Conservation (phyloP, 2,797 vertebrate species). For the Danio albolineatus region DNA sequence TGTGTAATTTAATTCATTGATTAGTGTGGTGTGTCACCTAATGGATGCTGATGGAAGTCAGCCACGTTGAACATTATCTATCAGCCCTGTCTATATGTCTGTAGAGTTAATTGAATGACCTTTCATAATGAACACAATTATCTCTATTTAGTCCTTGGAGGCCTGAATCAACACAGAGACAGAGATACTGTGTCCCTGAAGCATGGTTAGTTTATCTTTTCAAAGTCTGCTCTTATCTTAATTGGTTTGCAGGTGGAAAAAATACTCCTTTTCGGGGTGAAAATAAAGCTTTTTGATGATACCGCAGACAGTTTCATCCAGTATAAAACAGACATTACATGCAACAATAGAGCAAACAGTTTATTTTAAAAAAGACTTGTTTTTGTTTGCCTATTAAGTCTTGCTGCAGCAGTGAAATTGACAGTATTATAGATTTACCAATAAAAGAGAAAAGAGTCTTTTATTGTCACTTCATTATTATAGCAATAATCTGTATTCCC, state of each 20-base stretch:
- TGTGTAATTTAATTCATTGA: conserved; percentile 21
- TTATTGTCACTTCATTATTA: neutral
- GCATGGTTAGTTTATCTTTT: conserved; percentile 15
- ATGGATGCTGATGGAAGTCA: conserved; percentile 14
- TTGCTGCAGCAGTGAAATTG: neutral
- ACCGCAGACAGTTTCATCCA: neutral
- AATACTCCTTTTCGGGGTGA: neutral
- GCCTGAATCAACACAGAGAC: conserved; percentile 14
- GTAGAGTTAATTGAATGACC: conserved; percentile 72
- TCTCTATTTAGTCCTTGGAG: conserved; percentile 35
- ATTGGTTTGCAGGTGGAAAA: conserved; percentile 1
- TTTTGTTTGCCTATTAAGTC: neutral
- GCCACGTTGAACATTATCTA: conserved; percentile 58
- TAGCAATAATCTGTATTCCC: neutral
- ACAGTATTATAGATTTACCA: neutral
- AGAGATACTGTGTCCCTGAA: conserved; percentile 14
- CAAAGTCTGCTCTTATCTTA: conserved; percentile 22
- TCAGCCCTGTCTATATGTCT: conserved; percentile 57
- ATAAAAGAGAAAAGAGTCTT: neutral
- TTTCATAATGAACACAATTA: conserved; percentile 59
- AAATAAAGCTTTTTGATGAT: neutral
- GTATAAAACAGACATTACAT: neutral
- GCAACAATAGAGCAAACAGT: neutral
- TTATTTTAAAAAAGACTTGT: neutral
- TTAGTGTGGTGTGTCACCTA: conserved; percentile 14